A percentile compares a stretch with the other conserved stretches of the same genome.
phyloP scores from a whole-genome alignment of 30 jellyfish, hydroid and myxozoan species.

The Turritopsis rubra region DNA sequence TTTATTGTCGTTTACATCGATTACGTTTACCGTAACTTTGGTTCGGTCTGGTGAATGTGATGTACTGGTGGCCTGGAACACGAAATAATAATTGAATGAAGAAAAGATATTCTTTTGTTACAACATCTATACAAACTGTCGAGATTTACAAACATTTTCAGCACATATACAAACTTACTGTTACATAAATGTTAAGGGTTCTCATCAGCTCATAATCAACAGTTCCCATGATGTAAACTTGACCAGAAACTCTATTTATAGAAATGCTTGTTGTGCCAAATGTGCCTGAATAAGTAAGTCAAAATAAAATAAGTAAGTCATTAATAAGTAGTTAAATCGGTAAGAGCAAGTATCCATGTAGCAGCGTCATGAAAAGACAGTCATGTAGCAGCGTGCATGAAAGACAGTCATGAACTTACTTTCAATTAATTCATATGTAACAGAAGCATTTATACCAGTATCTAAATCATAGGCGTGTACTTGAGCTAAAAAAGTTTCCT shows the following conservation, averaged over 20 bases:
- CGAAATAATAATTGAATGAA: neutral
- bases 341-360: too few relatives aligned
- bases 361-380: too few relatives aligned
- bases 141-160: too few relatives aligned
- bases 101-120: too few relatives aligned
- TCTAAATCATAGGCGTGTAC: constrained; percentile 4
- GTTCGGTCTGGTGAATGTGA: neutral
- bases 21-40: neutral
- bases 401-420: too few relatives aligned
- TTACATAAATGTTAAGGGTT: neutral
- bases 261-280: neutral
- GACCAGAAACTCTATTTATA: neutral
- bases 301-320: neutral
- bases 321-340: too few relatives aligned
- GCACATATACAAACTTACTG: neutral
- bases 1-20: neutral
- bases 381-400: too few relatives aligned
- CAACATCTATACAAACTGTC: too few relatives aligned
- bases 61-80: neutral
- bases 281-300: neutral
- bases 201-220: neutral
- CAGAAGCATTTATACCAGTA: constrained; percentile 1
- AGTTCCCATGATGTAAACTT: neutral
- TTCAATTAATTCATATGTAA: neutral
- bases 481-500: neutral